phyloP scores from a whole-genome alignment of 1,140 invertebrate species.

The Druon quercuslanigerum region DNA sequence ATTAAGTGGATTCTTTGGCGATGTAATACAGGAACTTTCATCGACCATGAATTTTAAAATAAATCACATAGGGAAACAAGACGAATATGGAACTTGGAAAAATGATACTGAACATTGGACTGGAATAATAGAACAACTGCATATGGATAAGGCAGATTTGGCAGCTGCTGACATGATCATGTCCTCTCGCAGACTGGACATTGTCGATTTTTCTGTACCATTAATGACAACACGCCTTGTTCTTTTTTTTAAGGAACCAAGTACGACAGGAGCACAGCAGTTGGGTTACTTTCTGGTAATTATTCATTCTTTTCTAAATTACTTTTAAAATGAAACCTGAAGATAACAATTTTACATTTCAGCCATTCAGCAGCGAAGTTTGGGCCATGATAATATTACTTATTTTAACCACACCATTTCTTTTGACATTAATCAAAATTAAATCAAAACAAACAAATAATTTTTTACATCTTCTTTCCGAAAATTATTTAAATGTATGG shows the following conservation, averaged over 20 bases:
- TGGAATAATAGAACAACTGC: constrained; percentile 46
- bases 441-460: too few relatives aligned
- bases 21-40: constrained; percentile 36
- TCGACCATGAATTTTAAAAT: constrained; percentile 41
- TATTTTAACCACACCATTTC: too few relatives aligned
- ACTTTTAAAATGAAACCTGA: too few relatives aligned
- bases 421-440: too few relatives aligned
- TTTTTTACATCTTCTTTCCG: not conserved
- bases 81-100: constrained; percentile 34
- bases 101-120: constrained; percentile 34
- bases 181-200: constrained; percentile 47
- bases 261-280: not conserved
- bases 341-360: too few relatives aligned
- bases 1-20: constrained; percentile 34
- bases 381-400: too few relatives aligned
- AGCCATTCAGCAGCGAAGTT: too few relatives aligned
- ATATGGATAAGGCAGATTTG: constrained; percentile 37
- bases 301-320: not conserved
- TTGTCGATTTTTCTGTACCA: constrained; percentile 57
- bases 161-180: constrained; percentile 51
- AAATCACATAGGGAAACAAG: not conserved
- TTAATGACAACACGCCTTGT: constrained; percentile 42
- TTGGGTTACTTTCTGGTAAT: constrained; percentile 9
- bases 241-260: constrained; percentile 52
- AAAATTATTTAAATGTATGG: constrained; percentile 55